Base-by-base conservation (phyloP, 2,888 invertebrate species). In the Dryobotodes eremita region DNA sequence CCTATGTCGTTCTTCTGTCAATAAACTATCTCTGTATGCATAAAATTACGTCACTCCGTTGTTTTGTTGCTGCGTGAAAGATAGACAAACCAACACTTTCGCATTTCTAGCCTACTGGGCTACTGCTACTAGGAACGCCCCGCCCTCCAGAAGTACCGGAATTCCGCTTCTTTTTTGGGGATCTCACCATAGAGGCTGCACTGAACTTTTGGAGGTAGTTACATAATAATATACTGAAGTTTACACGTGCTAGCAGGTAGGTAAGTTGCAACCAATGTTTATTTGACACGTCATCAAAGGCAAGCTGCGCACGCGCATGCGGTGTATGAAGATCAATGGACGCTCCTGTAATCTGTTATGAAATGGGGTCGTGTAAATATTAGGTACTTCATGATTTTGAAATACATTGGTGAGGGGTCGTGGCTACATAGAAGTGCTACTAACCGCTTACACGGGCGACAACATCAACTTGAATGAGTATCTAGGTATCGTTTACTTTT, bases 241-340 rank as follows among this genome's bases (percentile, higher is more conserved):
- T n/a, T n/a, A 31, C 57, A 68, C 64, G 50, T 71, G 42, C 46
- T 42, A 15, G 31, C 23, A 4, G 10, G 10, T 36, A 55, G 8
- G 75, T 59, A 64, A 57, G 46, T 53, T 65, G 31, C 46, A 62
- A 53, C 57, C 80, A 70, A 71, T 87, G 85, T 89, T 89, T 88
- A 89, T 80, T 70, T 65, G 69, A 62, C 68, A 77, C 71, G 69
- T 82, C 87, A 87, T 89, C 82, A 88, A 87, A 88, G 75, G 80
- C 71, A 71, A 75, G 75, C 72, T 85, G 86, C 75, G 70, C 42
- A 23, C 46, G 70, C 68, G 61, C 66, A 42, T 36, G 46, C 55
- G 42, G 55, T 65, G 50, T 48, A 57, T 66, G 36, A 66, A 84
- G 72, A 84, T 83, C 86, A 84, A 86, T 79, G 75, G 65, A 75